phyloP scores from a whole-genome alignment of 2,888 invertebrate genomes.

The Scrobipalpa atriplicella region DNA sequence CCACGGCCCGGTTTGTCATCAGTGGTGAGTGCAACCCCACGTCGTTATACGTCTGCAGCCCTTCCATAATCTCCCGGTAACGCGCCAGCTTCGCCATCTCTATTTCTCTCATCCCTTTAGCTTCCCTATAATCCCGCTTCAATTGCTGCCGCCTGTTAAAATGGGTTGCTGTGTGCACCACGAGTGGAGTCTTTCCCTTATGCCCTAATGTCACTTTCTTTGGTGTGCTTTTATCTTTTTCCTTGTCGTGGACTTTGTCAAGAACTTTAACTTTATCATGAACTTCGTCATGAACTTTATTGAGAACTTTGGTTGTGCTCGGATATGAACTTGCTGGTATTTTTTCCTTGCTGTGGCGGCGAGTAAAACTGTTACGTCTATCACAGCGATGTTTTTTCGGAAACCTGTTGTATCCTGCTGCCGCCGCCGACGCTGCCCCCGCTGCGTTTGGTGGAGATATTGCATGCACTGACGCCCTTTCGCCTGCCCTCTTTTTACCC shows the following conservation, averaged over 20 bases:
- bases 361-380: too few species aligned
- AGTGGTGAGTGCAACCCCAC: slow-evolving; percentile 47
- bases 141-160: slow-evolving; percentile 41
- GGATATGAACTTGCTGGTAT: too few species aligned
- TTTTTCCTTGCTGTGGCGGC: too few species aligned
- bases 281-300: too few species aligned
- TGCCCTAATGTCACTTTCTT: slow-evolving; percentile 38
- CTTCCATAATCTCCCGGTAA: slow-evolving; percentile 68
- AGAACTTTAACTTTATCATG: too few species aligned
- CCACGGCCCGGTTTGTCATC: slow-evolving; percentile 67
- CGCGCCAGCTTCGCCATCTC: slow-evolving; percentile 46
- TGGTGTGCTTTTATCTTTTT: slow-evolving; percentile 35
- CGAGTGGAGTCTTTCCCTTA: slow-evolving; percentile 49
- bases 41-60: slow-evolving; percentile 59
- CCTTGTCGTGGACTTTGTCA: neutral
- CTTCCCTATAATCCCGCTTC: slow-evolving; percentile 28
- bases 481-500: slow-evolving; percentile 45
- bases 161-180: slow-evolving; percentile 60
- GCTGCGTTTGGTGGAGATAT: slow-evolving; percentile 35
- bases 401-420: too few species aligned
- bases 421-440: too few species aligned
- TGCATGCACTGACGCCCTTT: slow-evolving; percentile 48
- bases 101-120: slow-evolving; percentile 26
- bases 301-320: too few species aligned
- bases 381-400: too few species aligned